Conservation (phyloP, 2,888 invertebrate species). For the Pyrrhia umbra region DNA sequence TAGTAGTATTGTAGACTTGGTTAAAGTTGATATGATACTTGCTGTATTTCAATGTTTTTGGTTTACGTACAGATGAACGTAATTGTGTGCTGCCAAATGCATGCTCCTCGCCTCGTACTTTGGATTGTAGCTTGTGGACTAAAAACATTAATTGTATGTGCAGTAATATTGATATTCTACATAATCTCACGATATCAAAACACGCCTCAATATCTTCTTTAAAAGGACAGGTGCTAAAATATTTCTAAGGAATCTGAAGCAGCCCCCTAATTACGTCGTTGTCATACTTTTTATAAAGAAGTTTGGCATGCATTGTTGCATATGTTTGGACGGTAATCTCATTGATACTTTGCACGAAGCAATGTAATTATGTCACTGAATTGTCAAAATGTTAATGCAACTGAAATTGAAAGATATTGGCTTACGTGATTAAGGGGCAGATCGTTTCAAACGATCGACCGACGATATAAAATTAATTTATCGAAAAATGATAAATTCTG, state of each 20-base stretch:
- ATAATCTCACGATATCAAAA: slow-evolving; percentile 40
- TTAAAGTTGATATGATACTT: slow-evolving; percentile 34
- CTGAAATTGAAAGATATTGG: too few relatives aligned
- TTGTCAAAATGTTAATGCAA: too few relatives aligned
- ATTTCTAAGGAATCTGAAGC: slow-evolving; percentile 36
- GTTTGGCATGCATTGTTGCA: too few relatives aligned
- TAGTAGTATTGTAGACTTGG: slow-evolving; percentile 25
- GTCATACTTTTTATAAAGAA: too few relatives aligned
- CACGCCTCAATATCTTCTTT: slow-evolving; percentile 21
- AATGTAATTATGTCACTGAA: too few relatives aligned
- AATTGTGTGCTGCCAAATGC: slow-evolving; percentile 78
- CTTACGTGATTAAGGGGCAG: too few relatives aligned
- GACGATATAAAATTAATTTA: too few relatives aligned
- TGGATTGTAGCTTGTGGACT: slow-evolving; percentile 69
- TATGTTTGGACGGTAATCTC: too few relatives aligned
- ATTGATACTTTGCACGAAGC: too few relatives aligned
- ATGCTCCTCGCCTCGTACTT: slow-evolving; percentile 72
- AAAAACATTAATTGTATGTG: slow-evolving; percentile 62
- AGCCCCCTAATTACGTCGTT: too few relatives aligned
- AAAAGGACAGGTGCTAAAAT: slow-evolving; percentile 24
- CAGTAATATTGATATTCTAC: slow-evolving; percentile 56
- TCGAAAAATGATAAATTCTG: too few relatives aligned
- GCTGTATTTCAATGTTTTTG: slow-evolving; percentile 58
- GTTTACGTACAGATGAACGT: slow-evolving; percentile 77
- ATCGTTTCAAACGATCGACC: too few relatives aligned